Evolutionary conservation across 2,113 vertebrate species (phyloP).

Genomic region (Fulmarus glacialis): DNA sequence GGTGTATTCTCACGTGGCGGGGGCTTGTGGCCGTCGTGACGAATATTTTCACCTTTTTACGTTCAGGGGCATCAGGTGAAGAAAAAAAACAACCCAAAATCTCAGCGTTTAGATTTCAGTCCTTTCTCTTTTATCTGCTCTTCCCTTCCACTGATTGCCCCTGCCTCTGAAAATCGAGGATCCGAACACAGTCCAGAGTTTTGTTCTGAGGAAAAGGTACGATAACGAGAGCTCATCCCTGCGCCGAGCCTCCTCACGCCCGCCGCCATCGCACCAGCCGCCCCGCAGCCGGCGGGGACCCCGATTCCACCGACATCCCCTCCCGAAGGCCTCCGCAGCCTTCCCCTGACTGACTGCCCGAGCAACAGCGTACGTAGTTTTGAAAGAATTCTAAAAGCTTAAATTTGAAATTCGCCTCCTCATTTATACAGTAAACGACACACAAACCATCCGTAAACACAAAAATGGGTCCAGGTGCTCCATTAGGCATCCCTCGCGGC

Average conservation of each 20-base stretch:
- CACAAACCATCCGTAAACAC: fast-evolving
- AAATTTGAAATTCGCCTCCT: neutral
- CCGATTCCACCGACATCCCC: neutral
- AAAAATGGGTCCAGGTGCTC: fast-evolving
- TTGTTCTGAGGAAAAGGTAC: fast-evolving
- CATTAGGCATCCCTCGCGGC: neutral
- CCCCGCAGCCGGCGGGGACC: fast-evolving
- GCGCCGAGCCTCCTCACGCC: fast-evolving
- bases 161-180: neutral
- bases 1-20: fast-evolving
- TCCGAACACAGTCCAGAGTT: neutral
- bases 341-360: neutral
- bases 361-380: neutral
- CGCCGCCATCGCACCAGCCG: fast-evolving
- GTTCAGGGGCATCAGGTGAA: neutral
- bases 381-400: neutral
- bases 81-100: neutral
- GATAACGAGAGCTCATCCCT: fast-evolving
- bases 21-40: neutral
- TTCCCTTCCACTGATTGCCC: neutral
- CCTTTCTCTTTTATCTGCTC: neutral
- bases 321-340: neutral
- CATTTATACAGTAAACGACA: neutral
- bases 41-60: fast-evolving
- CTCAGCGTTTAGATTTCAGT: neutral